A percentile compares a stretch with the other conserved stretches of the same genome.
Conservation (phyloP, 1,140 invertebrate species). For the Temnothorax curvispinosus region DNA sequence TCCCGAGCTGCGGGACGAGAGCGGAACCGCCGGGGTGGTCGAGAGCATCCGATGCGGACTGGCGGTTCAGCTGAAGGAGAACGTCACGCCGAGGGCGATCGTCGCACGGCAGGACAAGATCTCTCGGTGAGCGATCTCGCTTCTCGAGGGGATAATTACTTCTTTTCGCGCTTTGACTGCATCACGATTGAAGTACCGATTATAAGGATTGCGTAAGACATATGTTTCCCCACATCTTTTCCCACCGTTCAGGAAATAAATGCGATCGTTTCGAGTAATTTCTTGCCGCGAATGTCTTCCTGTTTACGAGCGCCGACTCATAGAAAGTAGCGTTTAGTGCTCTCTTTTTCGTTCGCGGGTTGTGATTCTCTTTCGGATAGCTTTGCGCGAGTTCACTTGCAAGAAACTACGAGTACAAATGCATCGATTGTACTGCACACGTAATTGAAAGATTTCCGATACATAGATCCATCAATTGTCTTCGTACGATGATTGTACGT, state of each 20-base stretch:
- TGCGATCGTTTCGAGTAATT: conserved; percentile 39
- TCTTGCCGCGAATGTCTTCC: conserved; percentile 49
- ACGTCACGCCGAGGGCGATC: conserved; percentile 91
- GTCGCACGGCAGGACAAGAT: conserved; percentile 91
- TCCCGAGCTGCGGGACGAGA: conserved; percentile 91
- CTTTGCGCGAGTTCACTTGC: neutral
- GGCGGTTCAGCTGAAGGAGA: conserved; percentile 94
- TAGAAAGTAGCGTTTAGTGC: conserved; percentile 22
- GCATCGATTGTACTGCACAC: no score
- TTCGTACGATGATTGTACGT: neutral
- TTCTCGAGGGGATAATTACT: neutral
- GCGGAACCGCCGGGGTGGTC: conserved; percentile 93
- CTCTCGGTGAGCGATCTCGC: conserved; percentile 86
- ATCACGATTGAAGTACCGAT: neutral
- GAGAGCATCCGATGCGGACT: conserved; percentile 94
- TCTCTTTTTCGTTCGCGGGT: neutral
- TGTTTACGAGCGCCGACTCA: conserved; percentile 5
- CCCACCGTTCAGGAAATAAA: conserved; percentile 28
- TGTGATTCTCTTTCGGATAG: neutral
- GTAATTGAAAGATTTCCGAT: neutral
- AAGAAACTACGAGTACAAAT: neutral
- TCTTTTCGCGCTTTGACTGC: neutral
- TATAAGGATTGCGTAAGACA: neutral
- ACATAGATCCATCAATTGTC: neutral
- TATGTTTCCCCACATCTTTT: conserved; percentile 1